Conservation (phyloP, 2,888 invertebrate species). For the Eupithecia inturbata region DNA sequence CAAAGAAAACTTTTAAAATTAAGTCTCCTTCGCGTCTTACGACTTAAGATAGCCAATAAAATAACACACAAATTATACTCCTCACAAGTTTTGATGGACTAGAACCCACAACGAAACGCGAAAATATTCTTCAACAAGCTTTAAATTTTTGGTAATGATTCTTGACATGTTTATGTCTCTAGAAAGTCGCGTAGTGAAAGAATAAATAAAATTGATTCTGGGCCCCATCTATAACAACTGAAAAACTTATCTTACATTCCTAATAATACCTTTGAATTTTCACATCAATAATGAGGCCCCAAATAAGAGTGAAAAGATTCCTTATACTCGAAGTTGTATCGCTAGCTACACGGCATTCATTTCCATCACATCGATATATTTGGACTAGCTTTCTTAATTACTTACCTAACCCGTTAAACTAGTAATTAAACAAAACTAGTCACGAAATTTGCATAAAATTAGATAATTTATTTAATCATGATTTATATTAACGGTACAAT, state of each 20-base stretch:
- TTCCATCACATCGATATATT: slow-evolving; percentile 81
- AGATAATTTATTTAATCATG: slow-evolving; percentile 54
- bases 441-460: slow-evolving; percentile 66
- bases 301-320: slow-evolving; percentile 41
- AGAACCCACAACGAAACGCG: slow-evolving; percentile 78
- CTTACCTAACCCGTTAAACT: slow-evolving; percentile 73
- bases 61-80: slow-evolving; percentile 62
- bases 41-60: slow-evolving; percentile 61
- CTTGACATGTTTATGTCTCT: slow-evolving; percentile 48
- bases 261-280: slow-evolving; percentile 51
- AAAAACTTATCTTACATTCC: slow-evolving; percentile 41
- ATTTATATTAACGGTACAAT: slow-evolving; percentile 63
- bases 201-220: slow-evolving; percentile 46
- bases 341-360: slow-evolving; percentile 77
- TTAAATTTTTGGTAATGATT: slow-evolving; percentile 64
- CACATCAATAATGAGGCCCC: slow-evolving; percentile 51
- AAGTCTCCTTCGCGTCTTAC: slow-evolving; percentile 34
- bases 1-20: slow-evolving; percentile 65
- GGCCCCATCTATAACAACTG: slow-evolving; percentile 42
- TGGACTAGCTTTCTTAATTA: slow-evolving; percentile 84
- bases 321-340: slow-evolving; percentile 57
- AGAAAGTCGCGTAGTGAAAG: slow-evolving; percentile 49
- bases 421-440: slow-evolving; percentile 82
- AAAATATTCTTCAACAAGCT: slow-evolving; percentile 62
- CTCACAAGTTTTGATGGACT: slow-evolving; percentile 79